phyloP scores from a whole-genome alignment of 2,797 vertebrate genomes.

The Peromyscus eremicus region DNA sequence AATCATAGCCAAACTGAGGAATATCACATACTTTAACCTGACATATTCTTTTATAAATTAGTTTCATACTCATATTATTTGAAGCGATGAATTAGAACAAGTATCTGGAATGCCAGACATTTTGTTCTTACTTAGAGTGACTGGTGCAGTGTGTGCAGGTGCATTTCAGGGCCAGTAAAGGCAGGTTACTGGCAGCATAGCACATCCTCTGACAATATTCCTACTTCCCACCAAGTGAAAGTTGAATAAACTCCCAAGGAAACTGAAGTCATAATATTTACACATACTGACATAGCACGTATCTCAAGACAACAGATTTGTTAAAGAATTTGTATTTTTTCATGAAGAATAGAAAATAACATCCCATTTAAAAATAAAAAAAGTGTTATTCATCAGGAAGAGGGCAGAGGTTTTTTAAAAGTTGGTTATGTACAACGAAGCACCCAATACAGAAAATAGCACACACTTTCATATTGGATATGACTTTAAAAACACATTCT shows the following conservation, averaged over 20 bases:
- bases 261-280: background rate
- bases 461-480: background rate
- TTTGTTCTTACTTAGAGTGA: background rate
- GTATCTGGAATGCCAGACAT: background rate
- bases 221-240: background rate
- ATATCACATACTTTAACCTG: background rate
- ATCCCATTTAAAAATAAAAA: background rate
- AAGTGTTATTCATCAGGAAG: background rate
- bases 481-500: background rate
- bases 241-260: background rate
- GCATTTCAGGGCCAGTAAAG: background rate
- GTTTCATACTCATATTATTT: conserved; percentile 10
- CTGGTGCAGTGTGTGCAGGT: background rate
- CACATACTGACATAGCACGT: background rate
- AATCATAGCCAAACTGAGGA: background rate
- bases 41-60: background rate
- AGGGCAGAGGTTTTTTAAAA: background rate
- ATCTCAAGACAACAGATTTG: background rate
- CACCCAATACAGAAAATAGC: background rate
- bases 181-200: background rate
- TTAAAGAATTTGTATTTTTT: background rate
- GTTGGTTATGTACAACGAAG: background rate
- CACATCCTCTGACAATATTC: background rate
- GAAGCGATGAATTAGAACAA: background rate
- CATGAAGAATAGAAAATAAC: background rate